Base-by-base conservation (phyloP, 2,113 vertebrate genomes). In the Actenoides lindsayi region DNA sequence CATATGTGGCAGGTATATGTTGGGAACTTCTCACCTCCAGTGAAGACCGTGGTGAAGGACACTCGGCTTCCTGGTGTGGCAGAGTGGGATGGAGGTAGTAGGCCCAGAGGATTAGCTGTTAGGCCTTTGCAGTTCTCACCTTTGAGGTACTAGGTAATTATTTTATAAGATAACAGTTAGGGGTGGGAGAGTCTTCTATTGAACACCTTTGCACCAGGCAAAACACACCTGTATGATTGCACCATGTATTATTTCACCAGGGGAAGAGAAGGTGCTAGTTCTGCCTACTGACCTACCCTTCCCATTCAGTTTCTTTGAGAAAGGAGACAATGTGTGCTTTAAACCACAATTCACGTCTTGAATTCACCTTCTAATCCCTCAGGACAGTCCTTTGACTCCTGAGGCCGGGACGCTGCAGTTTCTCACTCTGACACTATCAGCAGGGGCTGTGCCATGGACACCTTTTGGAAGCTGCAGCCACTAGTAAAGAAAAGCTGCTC, bases 1-100 rank as follows among this genome's bases (percentile, higher is more conserved):
- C 42, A 20, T 46, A 3, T 2, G 3, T 35, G 31, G 30, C 1
- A 2, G 24, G n/a, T n/a, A 23, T 48, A 42, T 4, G 1, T 1
- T 51, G 33, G 24, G 46, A 42, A 78, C 21, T 74, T 70, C 23
- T 27, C 6, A 41, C 64, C 28, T 69, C 28, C 28, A 44, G 12
- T 70, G 27, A 53, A 85, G 57, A 93, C 37, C 21, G 14, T 11
- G 33, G 31, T 41, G 42, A 88, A 79, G 53, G 48, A 44, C 25
- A 11, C 11, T 18, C 1, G 1, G 25, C 41, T 77, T 90, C 37
- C 59, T 83, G 41, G 16, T 59, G 51, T 54, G 54, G 35, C 64
- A 76, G 42, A 12, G 28, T 57, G n/a, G 60, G 63, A 62, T 64
- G 19, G 54, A 92, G 44, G n/a, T 27, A n/a, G 8, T 8, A 6